A percentile compares a stretch with the other conserved stretches of the same genome.
These are phyloP conservation scores for Alosa sapidissima DNA, from an alignment of 2,797 vertebrate species.

Conservation along the genomic window DNA sequence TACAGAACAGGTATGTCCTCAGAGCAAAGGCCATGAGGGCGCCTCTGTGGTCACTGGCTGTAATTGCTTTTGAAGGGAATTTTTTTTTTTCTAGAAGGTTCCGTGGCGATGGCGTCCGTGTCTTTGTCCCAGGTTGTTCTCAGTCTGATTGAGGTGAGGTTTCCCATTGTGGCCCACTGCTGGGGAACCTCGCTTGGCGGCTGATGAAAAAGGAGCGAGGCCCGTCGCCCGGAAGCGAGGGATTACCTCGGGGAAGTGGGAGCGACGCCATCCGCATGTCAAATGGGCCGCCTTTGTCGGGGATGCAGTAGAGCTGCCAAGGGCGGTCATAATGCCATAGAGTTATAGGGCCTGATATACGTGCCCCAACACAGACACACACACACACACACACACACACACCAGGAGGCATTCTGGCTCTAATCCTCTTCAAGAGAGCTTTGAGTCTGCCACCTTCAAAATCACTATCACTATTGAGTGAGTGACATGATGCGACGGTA, in stretches of 20 bases:
- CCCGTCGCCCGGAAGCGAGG: neutral
- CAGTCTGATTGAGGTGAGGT: neutral
- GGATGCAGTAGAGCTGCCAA: neutral
- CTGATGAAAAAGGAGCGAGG: neutral
- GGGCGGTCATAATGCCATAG: neutral
- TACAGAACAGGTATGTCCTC: slow-evolving; percentile 15
- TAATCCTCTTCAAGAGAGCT: neutral
- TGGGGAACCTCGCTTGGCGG: neutral
- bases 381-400: neutral
- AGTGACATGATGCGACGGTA: neutral
- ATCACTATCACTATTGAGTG: neutral
- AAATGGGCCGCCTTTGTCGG: neutral
- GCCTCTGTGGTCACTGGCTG: neutral
- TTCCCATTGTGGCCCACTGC: neutral
- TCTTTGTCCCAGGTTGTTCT: neutral
- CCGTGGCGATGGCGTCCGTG: neutral
- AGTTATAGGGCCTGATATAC: neutral
- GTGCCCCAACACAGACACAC: neutral
- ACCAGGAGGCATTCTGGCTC: neutral
- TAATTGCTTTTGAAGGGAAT: slow-evolving; percentile 14
- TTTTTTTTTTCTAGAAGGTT: neutral
- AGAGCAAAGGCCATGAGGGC: neutral
- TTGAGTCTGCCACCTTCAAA: neutral
- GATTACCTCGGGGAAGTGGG: neutral
- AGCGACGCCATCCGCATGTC: neutral